A percentile compares a stretch with the other conserved stretches of the same genome.
phyloP scores from a whole-genome alignment of 2,888 invertebrate genomes.

The Tuberolachnus salignus region DNA sequence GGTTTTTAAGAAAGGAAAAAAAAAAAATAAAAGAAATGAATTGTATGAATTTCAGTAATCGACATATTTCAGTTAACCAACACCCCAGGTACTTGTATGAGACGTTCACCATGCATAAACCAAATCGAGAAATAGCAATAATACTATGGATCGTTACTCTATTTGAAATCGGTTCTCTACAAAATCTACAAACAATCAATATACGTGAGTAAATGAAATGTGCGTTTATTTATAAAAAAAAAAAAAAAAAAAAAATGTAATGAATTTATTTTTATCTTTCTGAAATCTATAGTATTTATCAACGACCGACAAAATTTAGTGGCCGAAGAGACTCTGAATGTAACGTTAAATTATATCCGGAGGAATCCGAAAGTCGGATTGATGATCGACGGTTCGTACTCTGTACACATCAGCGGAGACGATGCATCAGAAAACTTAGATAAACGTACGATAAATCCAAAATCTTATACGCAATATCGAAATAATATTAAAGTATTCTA shows the following conservation, averaged over 20 bases:
- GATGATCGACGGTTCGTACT: constrained; percentile 69
- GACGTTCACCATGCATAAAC: neutral
- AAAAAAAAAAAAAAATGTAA: too few relatives aligned
- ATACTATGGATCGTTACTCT: neutral
- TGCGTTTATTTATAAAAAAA: too few relatives aligned
- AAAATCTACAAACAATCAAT: constrained; percentile 49
- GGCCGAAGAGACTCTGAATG: constrained; percentile 74
- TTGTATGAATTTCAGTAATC: neutral
- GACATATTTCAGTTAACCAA: constrained; percentile 11
- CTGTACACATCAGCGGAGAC: constrained; percentile 71
- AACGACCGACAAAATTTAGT: constrained; percentile 75
- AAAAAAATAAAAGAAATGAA: too few relatives aligned
- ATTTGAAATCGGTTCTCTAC: neutral
- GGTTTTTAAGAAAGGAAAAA: constrained; percentile 26
- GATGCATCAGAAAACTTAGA: constrained; percentile 76
- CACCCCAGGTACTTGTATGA: neutral
- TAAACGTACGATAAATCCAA: constrained; percentile 69
- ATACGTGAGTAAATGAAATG: constrained; percentile 32
- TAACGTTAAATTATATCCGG: constrained; percentile 73
- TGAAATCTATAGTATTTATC: constrained; percentile 68
- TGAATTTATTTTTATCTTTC: too few relatives aligned
- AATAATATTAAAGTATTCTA: too few relatives aligned
- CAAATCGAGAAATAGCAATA: neutral
- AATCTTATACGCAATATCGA: too few relatives aligned
- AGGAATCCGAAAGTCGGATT: constrained; percentile 73